Evolutionary conservation across 2,888 invertebrate species (phyloP).

Genomic region (Drosophila suboccidentalis): DNA sequence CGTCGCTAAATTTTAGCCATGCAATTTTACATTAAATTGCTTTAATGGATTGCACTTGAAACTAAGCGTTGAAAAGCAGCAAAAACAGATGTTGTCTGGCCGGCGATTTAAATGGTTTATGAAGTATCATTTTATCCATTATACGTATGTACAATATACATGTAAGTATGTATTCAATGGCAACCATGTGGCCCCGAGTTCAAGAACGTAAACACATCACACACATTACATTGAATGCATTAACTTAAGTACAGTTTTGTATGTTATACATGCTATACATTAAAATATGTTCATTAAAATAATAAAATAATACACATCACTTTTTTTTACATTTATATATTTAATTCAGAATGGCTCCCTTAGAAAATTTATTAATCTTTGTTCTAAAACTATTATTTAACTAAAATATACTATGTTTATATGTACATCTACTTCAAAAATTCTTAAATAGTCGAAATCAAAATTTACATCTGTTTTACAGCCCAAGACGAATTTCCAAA

Average conservation of each 20-base stretch:
- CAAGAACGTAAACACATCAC: neutral
- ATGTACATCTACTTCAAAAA: neutral
- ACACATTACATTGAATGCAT: neutral
- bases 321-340: no score
- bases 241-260: no score
- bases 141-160: neutral
- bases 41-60: constrained; percentile 59
- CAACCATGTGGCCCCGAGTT: no score
- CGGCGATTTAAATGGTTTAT: neutral
- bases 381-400: no score
- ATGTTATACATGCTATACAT: no score
- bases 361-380: no score
- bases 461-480: neutral
- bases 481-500: no score
- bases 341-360: no score
- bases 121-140: neutral
- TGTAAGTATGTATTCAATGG: no score
- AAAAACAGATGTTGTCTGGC: constrained; percentile 28
- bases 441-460: constrained; percentile 4
- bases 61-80: constrained; percentile 24
- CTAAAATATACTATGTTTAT: no score
- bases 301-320: no score
- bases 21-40: constrained; percentile 57
- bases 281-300: no score
- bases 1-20: constrained; percentile 40